Evolutionary conservation across 1,140 invertebrate species (phyloP), one percentile per base, ranked within the genome.

Genomic region (Atta colombica): DNA sequence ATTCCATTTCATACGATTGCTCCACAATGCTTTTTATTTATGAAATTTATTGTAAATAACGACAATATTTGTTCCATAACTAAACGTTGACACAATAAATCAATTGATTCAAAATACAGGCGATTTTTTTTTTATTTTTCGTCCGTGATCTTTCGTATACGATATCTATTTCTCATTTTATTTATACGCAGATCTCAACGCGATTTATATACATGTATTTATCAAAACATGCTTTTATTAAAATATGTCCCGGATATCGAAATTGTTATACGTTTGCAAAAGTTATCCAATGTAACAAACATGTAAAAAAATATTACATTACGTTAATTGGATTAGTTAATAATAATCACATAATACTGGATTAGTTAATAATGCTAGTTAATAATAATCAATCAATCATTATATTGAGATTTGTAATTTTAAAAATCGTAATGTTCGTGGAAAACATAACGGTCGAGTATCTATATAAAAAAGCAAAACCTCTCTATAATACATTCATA

Each of bases 41-140:
- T 55, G 31, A 69, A 49, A 81, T 69, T 81, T 69, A 35, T 35
- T n/a, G 49, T n/a, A 69, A 69, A 55, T 69, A 39, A 69, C 45
- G 10, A 28, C 25, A 31, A 12, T 25, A 61, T 21, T 51, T 69
- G 35, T 16, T 8, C n/a, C 35, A 21, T 6, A 21, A 51, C 35
- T 71, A 28, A 58, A 72, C 18, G 55, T 81, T 31, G n/a, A 66
- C n/a, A 35, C 49, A 58, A 58, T 35, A 31, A 68, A 35, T 35
- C 25, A 7, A 51, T 66, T 66, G 28, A 35, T 78, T 53, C 12
- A 51, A 39, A 14, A 31, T 39, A 81, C 14, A 55, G 28, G 3
- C 49, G 10, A 58, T 12, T 71, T n/a, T 71, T n/a, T 45, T 45
- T 66, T 45, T 66, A 53, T 71, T 45, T 55, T 81, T 72, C 25